These are phyloP conservation scores for Cheirogaleus major DNA, from an alignment of 2,797 vertebrate species.

Conservation along the genomic window DNA sequence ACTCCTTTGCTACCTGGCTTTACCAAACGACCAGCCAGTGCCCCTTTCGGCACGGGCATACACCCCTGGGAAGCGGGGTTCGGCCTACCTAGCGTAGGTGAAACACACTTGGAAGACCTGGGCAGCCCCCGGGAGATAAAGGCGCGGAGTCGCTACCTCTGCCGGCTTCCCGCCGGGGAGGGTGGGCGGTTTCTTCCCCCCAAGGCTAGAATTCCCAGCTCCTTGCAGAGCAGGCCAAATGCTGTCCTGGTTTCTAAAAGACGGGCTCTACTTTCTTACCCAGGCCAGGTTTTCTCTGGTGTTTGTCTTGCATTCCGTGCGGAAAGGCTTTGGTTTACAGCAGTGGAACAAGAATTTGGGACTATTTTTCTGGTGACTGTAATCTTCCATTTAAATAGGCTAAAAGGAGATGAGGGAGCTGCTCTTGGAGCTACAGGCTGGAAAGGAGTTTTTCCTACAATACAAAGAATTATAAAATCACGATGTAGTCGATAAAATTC, in stretches of 20 bases:
- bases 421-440: background rate
- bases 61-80: background rate
- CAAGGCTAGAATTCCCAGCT: background rate
- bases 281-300: background rate
- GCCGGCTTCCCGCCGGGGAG: background rate
- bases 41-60: background rate
- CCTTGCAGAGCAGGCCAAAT: background rate
- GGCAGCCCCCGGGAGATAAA: background rate
- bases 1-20: constrained; percentile 43
- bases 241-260: background rate
- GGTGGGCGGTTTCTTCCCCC: background rate
- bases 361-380: background rate
- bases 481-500: background rate
- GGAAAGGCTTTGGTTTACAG: constrained; percentile 39
- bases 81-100: background rate
- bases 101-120: background rate
- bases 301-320: background rate
- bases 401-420: background rate
- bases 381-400: constrained; percentile 8
- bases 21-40: constrained; percentile 66
- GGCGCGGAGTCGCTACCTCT: background rate
- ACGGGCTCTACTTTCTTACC: background rate
- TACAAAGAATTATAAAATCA: background rate
- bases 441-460: background rate
- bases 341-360: background rate